A percentile compares a stretch with the other conserved stretches of the same genome.
phyloP scores from a whole-genome alignment of 1,140 invertebrate genomes.

The Nixonia krombeini region DNA sequence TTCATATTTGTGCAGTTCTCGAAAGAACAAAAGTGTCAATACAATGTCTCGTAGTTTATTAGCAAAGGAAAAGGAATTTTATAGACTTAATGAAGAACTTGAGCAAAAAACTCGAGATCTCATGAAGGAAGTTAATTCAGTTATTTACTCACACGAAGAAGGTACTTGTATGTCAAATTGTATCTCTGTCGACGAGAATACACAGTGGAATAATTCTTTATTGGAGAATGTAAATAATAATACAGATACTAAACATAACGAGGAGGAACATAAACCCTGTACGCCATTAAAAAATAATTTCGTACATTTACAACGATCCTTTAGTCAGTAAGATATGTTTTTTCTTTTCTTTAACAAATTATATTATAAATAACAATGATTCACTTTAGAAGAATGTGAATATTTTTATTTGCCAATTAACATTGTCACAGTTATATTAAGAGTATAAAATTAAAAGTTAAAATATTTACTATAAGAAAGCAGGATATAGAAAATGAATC shows the following conservation, averaged over 20 bases:
- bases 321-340: not conserved
- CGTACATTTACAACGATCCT: not conserved
- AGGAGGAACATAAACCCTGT: not conserved
- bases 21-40: not conserved
- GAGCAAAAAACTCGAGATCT: conserved; percentile 67
- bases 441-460: too few relatives aligned
- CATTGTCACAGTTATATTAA: too few relatives aligned
- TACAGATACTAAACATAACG: not conserved
- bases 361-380: too few relatives aligned
- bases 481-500: conserved; percentile 15
- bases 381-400: too few relatives aligned
- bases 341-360: too few relatives aligned
- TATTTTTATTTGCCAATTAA: too few relatives aligned
- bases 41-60: conserved; percentile 31
- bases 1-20: too few relatives aligned
- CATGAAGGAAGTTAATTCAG: conserved; percentile 68
- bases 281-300: not conserved
- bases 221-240: conserved; percentile 1
- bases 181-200: too few relatives aligned
- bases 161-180: too few relatives aligned
- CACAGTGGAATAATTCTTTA: too few relatives aligned
- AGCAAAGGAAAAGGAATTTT: conserved; percentile 70
- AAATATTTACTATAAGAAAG: conserved; percentile 18
- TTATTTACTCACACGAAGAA: conserved; percentile 52
- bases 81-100: conserved; percentile 69